Conservation (phyloP, 1,140 invertebrate species). For the Brachystomella parvula region DNA sequence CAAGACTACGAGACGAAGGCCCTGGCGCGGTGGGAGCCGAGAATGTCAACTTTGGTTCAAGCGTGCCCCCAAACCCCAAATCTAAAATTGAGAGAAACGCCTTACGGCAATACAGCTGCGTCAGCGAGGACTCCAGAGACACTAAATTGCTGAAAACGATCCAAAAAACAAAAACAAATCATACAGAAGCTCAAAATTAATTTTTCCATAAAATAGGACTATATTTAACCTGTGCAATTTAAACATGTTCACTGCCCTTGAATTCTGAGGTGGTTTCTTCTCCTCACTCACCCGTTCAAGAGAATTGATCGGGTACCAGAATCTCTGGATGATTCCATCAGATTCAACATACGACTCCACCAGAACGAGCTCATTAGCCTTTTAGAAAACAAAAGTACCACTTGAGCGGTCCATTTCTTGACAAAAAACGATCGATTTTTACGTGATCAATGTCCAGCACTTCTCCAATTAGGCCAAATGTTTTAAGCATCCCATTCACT, state of each 20-base stretch:
- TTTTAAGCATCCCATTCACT: conserved; percentile 43
- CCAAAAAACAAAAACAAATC: no score
- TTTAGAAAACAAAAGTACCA: background rate
- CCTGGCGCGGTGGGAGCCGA: conserved; percentile 40
- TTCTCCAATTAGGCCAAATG: conserved; percentile 44
- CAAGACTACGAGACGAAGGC: conserved; percentile 43
- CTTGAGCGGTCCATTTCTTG: background rate
- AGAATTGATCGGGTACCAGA: conserved; percentile 45
- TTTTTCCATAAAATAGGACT: no score
- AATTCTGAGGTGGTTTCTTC: conserved; percentile 42
- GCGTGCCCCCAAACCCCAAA: conserved; percentile 38
- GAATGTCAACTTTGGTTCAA: conserved; percentile 28
- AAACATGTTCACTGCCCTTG: conserved; percentile 43
- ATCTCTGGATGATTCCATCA: conserved; percentile 45
- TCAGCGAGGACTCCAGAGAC: conserved; percentile 39
- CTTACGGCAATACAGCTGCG: conserved; percentile 42
- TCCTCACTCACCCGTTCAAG: conserved; percentile 43
- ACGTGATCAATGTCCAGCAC: conserved; percentile 45
- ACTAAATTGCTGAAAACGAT: conserved; percentile 40
- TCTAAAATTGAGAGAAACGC: conserved; percentile 44
- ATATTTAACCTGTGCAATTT: conserved; percentile 43
- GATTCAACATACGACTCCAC: conserved; percentile 45
- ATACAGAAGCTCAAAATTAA: no score
- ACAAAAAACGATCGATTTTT: background rate
- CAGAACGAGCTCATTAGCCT: conserved; percentile 43